Conservation (phyloP, 2,888 invertebrate species). For the Cheiracanthium punctorium region DNA sequence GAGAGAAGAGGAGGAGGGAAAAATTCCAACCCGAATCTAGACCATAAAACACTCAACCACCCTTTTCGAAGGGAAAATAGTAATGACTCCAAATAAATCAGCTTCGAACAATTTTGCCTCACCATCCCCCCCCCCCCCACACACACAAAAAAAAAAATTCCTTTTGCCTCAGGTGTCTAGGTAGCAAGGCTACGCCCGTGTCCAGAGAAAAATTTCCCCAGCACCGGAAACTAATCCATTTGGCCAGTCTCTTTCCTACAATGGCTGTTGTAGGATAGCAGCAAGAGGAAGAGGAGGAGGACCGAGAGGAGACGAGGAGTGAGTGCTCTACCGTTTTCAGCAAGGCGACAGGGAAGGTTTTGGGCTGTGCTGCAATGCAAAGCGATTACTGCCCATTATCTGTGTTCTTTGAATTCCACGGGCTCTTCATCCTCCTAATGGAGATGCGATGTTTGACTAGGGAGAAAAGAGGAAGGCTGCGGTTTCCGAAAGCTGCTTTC, state of each 20-base stretch:
- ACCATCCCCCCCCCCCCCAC: too few species aligned
- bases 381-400: slow-evolving; percentile 5
- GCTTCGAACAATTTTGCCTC: slow-evolving; percentile 14
- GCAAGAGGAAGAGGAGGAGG: too few species aligned
- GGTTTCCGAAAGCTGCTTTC: not conserved
- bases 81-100: slow-evolving; percentile 22
- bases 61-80: slow-evolving; percentile 1
- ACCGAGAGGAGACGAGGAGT: not conserved
- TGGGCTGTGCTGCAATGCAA: not conserved
- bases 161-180: not conserved
- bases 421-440: slow-evolving; percentile 5
- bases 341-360: not conserved
- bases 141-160: not conserved
- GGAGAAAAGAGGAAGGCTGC: not conserved
- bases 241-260: slow-evolving; percentile 30
- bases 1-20: not conserved
- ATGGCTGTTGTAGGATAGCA: slow-evolving; percentile 57
- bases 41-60: slow-evolving; percentile 13
- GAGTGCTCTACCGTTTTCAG: not conserved
- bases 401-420: not conserved
- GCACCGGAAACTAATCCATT: slow-evolving; percentile 65
- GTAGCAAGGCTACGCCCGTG: not conserved
- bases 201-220: not conserved
- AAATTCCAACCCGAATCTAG: not conserved
- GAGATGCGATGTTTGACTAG: not conserved